A percentile compares a stretch with the other conserved stretches of the same genome.
These are phyloP conservation scores for Ceriagrion tenellum DNA, from an alignment of 2,888 invertebrate species.

Conservation along the genomic window DNA sequence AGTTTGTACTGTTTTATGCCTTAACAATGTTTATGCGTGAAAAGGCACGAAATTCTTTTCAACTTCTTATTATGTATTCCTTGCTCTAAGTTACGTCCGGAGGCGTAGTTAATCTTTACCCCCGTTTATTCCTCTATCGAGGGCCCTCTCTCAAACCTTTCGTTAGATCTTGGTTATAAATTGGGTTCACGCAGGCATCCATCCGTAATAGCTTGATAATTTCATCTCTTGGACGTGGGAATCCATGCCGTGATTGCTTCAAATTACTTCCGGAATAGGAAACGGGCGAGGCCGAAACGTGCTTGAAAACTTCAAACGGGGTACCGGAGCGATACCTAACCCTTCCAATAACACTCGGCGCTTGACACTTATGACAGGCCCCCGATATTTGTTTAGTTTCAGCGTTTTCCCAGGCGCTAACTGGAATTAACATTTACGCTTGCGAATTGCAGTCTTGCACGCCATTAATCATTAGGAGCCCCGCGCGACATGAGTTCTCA, in stretches of 20 bases:
- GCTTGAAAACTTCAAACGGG: background rate
- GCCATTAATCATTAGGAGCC: background rate
- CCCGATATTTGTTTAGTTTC: background rate
- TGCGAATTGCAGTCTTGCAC: background rate
- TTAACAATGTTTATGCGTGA: too few species aligned
- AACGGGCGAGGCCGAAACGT: background rate
- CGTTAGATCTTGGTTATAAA: background rate
- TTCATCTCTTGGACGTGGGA: background rate
- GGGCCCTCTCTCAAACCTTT: too few species aligned
- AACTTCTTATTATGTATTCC: too few species aligned
- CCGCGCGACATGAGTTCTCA: background rate
- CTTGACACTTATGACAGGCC: background rate
- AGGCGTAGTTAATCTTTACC: too few species aligned
- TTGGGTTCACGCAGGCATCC: background rate
- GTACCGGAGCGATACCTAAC: background rate
- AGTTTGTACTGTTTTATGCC: too few species aligned
- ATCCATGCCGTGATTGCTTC: background rate
- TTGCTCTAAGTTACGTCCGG: too few species aligned
- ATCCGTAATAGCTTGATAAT: background rate
- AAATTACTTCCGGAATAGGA: background rate
- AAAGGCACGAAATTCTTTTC: too few species aligned
- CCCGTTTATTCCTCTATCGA: background rate
- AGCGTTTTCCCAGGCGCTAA: background rate
- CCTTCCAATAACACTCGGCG: background rate
- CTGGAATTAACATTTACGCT: conserved; percentile 28